Conservation (phyloP, 2,113 vertebrate genomes). For the Stigmatopora argus region DNA sequence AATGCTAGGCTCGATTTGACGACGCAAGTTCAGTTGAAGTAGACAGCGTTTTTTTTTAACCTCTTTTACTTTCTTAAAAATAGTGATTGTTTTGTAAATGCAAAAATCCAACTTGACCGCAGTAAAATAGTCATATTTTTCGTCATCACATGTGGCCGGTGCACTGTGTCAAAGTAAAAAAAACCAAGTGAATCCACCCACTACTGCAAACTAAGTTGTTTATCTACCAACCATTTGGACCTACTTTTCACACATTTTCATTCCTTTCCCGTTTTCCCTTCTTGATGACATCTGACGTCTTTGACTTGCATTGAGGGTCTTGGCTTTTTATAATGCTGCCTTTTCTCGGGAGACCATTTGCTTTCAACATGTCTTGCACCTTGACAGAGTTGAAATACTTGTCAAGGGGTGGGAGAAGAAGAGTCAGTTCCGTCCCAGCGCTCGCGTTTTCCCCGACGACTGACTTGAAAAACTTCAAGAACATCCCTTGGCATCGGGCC, state of each 20-base stretch:
- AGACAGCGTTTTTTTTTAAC: too few relatives aligned
- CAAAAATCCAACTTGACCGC: too few relatives aligned
- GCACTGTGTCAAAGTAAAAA: not conserved
- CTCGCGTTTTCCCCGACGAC: not conserved
- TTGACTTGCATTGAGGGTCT: not conserved
- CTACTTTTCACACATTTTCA: not conserved
- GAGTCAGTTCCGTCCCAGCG: conserved; percentile 8
- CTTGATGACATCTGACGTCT: conserved; percentile 5
- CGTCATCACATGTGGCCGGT: not conserved
- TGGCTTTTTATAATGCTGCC: not conserved
- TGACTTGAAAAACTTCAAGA: not conserved
- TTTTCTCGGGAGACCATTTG: not conserved
- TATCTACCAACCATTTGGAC: not conserved
- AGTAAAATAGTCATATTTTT: too few relatives aligned
- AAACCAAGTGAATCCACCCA: not conserved
- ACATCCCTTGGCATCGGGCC: not conserved
- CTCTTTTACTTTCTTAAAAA: too few relatives aligned
- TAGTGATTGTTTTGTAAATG: too few relatives aligned
- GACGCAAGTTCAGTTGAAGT: too few relatives aligned
- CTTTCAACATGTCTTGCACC: not conserved
- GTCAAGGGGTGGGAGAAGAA: not conserved
- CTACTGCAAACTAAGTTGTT: not conserved
- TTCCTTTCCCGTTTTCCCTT: not conserved
- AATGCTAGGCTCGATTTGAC: too few relatives aligned
- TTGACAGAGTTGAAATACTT: conserved; percentile 6